Conservation (phyloP, 2,888 invertebrate species). For the Oligia fasciuncula region DNA sequence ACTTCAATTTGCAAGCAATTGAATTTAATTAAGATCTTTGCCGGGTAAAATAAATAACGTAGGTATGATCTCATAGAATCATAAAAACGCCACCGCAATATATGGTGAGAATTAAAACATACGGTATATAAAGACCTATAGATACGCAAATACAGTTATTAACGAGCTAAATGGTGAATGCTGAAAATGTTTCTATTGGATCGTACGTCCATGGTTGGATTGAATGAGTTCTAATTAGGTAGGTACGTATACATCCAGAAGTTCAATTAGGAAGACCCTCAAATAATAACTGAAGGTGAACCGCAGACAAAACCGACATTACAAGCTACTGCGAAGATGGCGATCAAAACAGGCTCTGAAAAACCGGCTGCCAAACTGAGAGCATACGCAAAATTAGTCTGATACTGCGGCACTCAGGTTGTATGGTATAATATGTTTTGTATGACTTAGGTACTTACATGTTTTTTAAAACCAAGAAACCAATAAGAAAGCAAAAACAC, state of each 20-base stretch:
- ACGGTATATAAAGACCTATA: background rate
- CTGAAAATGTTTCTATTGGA: background rate
- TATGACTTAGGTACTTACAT: background rate
- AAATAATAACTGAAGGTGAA: constrained; percentile 37
- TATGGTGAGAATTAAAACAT: constrained; percentile 42
- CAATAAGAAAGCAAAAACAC: background rate
- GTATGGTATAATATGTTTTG: background rate
- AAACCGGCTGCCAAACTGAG: constrained; percentile 61
- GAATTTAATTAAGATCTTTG: constrained; percentile 70
- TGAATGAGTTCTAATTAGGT: background rate
- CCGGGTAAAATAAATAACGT: constrained; percentile 62
- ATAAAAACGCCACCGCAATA: constrained; percentile 47
- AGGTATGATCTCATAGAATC: constrained; percentile 61
- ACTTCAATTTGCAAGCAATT: constrained; percentile 73
- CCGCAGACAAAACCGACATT: constrained; percentile 25
- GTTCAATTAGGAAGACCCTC: constrained; percentile 6
- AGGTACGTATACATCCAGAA: background rate
- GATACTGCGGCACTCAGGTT: constrained; percentile 3
- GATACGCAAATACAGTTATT: constrained; percentile 1
- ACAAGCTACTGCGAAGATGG: constrained; percentile 26
- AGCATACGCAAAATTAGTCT: constrained; percentile 22
- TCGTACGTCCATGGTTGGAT: background rate
- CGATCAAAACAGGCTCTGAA: constrained; percentile 57
- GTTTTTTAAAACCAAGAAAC: background rate
- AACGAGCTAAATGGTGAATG: constrained; percentile 2